A percentile compares a stretch with the other conserved stretches of the same genome.
phyloP scores from a whole-genome alignment of 2,888 invertebrate genomes.

The Oxyteleia sp. region DNA sequence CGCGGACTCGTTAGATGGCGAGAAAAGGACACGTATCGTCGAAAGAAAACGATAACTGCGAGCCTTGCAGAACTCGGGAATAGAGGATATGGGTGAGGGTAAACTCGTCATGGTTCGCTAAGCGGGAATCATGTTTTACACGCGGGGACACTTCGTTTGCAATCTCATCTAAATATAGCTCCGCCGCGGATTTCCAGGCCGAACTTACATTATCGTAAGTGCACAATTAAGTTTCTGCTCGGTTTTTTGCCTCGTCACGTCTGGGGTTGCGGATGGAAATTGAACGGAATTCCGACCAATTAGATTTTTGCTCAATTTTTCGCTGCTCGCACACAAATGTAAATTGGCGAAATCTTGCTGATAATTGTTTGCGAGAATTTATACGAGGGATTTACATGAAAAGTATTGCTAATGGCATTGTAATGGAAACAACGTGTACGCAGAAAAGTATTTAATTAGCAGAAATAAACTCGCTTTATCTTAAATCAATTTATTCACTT shows the following conservation, averaged over 20 bases:
- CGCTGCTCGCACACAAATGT: not conserved
- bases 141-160: conserved; percentile 77
- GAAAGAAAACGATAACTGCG: conserved; percentile 66
- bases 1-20: conserved; percentile 29
- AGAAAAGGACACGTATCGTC: conserved; percentile 39
- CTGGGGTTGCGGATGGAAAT: conserved; percentile 25
- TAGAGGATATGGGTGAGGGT: conserved; percentile 71
- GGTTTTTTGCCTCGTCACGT: conserved; percentile 34
- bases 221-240: conserved; percentile 45
- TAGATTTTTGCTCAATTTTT: conserved; percentile 23
- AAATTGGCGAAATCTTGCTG: conserved; percentile 2
- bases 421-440: too few relatives aligned
- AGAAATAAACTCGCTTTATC: too few relatives aligned
- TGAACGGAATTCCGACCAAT: conserved; percentile 29
- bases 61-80: conserved; percentile 35
- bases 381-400: too few relatives aligned
- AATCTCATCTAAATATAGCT: conserved; percentile 82
- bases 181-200: conserved; percentile 73
- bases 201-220: conserved; percentile 76
- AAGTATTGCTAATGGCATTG: too few relatives aligned
- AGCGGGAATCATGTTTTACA: conserved; percentile 78
- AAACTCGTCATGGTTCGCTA: conserved; percentile 79
- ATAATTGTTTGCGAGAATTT: not conserved
- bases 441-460: too few relatives aligned
- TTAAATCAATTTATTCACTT: too few relatives aligned